Conservation (phyloP, 2,888 invertebrate genomes). For the Spilarctia lutea region DNA sequence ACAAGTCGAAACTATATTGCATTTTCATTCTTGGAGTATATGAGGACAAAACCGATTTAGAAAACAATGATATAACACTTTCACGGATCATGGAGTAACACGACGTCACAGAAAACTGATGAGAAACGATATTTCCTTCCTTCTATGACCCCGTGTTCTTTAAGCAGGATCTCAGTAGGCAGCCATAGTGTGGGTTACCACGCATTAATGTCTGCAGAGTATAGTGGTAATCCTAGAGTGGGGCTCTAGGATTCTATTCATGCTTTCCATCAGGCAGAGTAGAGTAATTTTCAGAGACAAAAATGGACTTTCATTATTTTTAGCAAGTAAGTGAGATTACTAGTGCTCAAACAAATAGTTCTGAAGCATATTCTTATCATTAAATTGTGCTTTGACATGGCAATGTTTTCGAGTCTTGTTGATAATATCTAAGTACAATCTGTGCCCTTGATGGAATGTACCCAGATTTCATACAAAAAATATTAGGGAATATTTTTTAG, state of each 20-base stretch:
- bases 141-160: too few species aligned
- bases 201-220: too few species aligned
- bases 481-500: background rate
- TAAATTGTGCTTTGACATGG: background rate
- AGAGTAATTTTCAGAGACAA: too few species aligned
- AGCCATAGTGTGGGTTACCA: too few species aligned
- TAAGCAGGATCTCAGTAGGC: too few species aligned
- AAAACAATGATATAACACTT: background rate
- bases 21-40: background rate
- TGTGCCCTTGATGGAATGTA: background rate
- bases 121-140: too few species aligned
- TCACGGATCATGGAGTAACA: background rate
- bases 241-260: too few species aligned
- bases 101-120: too few species aligned
- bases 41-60: background rate
- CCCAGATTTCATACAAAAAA: background rate
- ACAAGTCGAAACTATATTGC: slow-evolving; percentile 46
- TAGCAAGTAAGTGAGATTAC: background rate
- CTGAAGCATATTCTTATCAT: background rate
- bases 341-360: background rate
- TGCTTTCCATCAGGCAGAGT: too few species aligned
- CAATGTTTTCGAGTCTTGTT: background rate
- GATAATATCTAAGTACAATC: background rate
- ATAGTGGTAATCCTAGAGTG: too few species aligned
- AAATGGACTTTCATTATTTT: too few species aligned